Evolutionary conservation across 2,113 vertebrate genomes (phyloP), one percentile per base, ranked within the genome.

Genomic region (Turdus rufiventris): DNA sequence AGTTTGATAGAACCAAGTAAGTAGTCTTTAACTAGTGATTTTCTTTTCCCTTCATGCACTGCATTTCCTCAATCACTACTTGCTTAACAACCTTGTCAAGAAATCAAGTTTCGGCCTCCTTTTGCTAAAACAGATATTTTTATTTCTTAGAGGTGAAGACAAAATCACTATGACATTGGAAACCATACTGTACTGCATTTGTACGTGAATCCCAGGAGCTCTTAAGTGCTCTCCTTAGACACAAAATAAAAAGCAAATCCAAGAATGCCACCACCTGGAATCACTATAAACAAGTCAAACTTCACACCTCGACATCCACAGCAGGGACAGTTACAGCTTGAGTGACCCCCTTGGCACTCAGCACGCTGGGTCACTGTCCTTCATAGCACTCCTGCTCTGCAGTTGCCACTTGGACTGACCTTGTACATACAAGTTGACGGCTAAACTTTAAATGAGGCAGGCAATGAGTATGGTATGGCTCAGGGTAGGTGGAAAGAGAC

Each of bases 191-290:
- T 36, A n/a, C 16, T 3, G 4, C 74, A 65, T 72, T 51, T 85
- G 45, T 25, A 60, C 23, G 3, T 24, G 48, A 68, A 17, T 56
- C 45, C 43, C 1, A 2, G 23, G 25, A 91, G 12, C 9, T 71
- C 34, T 47, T 12, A 42, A 63, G 34, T 18, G 31, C 23, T 60
- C 12, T 56, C 40, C 40, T 58, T 72, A 1, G 4, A 60, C 2
- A n/a, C 16, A 68, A 78, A 93, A 71, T 20, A 63, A 85, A 94
- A 89, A 66, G 33, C 23, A 67, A 89, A 84, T 36, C 67, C n/a
- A 71, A 72, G 48, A 81, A 94, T 81, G 47, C 17, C 43, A 75
- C 53, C 21, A 45, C 51, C 6, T 68, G 28, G 36, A 75, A 72
- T 72, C 28, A 29, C 38, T 24, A 38, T 42, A 56, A 84, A 9